Base-by-base conservation (phyloP, 2,888 invertebrate genomes). In the Dione juno region DNA sequence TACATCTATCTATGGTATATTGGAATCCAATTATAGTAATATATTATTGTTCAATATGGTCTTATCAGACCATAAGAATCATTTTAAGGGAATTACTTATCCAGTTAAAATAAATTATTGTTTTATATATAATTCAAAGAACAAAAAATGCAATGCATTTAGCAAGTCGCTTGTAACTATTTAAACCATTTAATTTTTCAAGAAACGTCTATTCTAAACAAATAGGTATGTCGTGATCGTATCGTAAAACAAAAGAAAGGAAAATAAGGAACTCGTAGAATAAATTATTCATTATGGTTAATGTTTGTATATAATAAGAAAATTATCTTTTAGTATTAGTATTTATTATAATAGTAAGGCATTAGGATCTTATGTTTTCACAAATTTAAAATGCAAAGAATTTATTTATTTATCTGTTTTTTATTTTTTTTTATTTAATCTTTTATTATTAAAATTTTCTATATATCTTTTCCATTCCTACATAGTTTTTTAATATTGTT, bases 201-300 rank as follows among this genome's bases (percentile, higher is more conserved):
- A 57, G 54, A 54, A 54, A 37, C 35, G 3, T n/a, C 54, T 10
- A 13, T n/a, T 37, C 13, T 57, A 14, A 37, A 37, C 16, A 37
- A 57, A 37, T 57, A 37, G 9, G 57, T 57, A 16, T 57, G 37
- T 57, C 16, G 57, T 37, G 57, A 57, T 57, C 16, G 57, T 16
- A 57, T 37, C 37, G 57, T 57, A 57, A 37, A 57, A 16, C 16
- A 10, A 57, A 37, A 54, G 54, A 54, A 53, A 35, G 35, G n/a
- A 37, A 54, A 54, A 9, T n/a, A 6, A 35, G 37, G 35, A 54
- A 37, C 54, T n/a, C 54, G 54, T 10, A 53, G 35, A 57, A 57
- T 37, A n/a, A 13, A 54, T 37, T 54, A 54, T n/a, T 37, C 1
- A 16, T 57, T 37, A 37, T 57, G 37, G 37, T 13, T 37, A 37